These are phyloP conservation scores for Spea multiplicata DNA, from an alignment of 2,113 vertebrate genomes.

Conservation along the genomic window DNA sequence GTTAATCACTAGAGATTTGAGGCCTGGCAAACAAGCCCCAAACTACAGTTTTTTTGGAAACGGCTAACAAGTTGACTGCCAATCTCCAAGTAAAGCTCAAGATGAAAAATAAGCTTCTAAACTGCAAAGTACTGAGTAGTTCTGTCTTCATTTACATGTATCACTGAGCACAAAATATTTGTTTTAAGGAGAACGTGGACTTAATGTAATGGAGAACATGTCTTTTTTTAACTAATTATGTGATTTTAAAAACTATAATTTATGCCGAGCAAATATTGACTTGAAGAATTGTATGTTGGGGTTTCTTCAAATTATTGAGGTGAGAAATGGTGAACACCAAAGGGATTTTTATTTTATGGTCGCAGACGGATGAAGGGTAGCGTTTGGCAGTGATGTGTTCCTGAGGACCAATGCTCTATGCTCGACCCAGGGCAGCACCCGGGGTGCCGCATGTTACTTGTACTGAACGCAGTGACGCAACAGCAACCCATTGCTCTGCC, in stretches of 20 bases:
- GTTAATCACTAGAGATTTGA: conserved; percentile 39
- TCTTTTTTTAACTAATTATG: background rate
- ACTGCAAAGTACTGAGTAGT: background rate
- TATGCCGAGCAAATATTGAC: background rate
- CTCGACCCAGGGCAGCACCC: too few species aligned
- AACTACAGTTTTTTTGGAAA: conserved; percentile 39
- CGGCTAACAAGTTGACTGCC: conserved; percentile 20
- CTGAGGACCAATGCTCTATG: too few species aligned
- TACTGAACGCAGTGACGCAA: too few species aligned
- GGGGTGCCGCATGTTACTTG: too few species aligned
- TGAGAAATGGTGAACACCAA: too few species aligned
- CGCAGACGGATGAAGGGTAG: too few species aligned
- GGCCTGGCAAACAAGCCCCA: conserved; percentile 40
- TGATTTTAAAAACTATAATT: background rate
- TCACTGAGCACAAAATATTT: background rate
- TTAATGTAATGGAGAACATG: background rate
- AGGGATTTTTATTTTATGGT: too few species aligned
- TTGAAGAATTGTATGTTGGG: background rate
- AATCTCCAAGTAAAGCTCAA: conserved; percentile 29
- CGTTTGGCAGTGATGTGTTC: too few species aligned
- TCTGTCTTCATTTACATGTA: background rate
- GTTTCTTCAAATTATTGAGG: too few species aligned
- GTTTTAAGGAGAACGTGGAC: background rate
- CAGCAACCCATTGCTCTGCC: too few species aligned
- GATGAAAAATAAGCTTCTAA: conserved; percentile 31